These are phyloP conservation scores for Nymphalis c-album DNA, from an alignment of 2,888 invertebrate species.

Conservation along the genomic window DNA sequence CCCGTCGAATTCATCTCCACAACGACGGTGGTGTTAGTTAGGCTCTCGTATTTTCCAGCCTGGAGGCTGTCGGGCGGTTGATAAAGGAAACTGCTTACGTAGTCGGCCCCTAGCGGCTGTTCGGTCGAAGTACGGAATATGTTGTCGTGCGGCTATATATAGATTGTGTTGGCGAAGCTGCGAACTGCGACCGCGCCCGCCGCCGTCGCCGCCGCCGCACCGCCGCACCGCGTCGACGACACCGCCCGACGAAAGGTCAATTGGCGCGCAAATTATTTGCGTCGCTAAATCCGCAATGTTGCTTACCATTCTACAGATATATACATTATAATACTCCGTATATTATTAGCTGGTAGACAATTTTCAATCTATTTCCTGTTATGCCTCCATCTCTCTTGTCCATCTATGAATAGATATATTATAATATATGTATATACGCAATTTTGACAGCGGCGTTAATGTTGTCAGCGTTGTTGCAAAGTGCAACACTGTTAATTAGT, in stretches of 20 bases:
- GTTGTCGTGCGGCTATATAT: slow-evolving; percentile 78
- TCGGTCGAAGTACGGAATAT: slow-evolving; percentile 62
- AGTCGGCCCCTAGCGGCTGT: slow-evolving; percentile 75
- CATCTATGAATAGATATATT: background rate
- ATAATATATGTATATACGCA: too few relatives aligned
- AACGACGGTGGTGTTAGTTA: slow-evolving; percentile 66
- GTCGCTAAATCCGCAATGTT: slow-evolving; percentile 74
- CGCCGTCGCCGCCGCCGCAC: slow-evolving; percentile 62
- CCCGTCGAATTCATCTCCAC: slow-evolving; percentile 72
- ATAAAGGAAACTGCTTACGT: slow-evolving; percentile 79
- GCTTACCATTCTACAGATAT: slow-evolving; percentile 58
- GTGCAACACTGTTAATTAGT: background rate
- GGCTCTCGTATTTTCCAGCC: slow-evolving; percentile 74
- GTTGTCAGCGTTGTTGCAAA: background rate
- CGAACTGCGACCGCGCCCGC: slow-evolving; percentile 67
- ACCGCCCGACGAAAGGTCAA: slow-evolving; percentile 79
- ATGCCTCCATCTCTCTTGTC: slow-evolving; percentile 6
- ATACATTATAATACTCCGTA: slow-evolving; percentile 40
- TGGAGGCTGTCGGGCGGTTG: slow-evolving; percentile 76
- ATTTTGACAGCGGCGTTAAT: background rate
- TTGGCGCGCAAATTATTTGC: slow-evolving; percentile 82
- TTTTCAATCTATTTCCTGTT: slow-evolving; percentile 39
- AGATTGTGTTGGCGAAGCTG: slow-evolving; percentile 73
- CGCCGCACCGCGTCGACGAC: slow-evolving; percentile 61
- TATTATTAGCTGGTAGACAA: slow-evolving; percentile 43